Evolutionary conservation across 2,888 invertebrate genomes (phyloP).

Genomic region (Ennomos quercinarius): DNA sequence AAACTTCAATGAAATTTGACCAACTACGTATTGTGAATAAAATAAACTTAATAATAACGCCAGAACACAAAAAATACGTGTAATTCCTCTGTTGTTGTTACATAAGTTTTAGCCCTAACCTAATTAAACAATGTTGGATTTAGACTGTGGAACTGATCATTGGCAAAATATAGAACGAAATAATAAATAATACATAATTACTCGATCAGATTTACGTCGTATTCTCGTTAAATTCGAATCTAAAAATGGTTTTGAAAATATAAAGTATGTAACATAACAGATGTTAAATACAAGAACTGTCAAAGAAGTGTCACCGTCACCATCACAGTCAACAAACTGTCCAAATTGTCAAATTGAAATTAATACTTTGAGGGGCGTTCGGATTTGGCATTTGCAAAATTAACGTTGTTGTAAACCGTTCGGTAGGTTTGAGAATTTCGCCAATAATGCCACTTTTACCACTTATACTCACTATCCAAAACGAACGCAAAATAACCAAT

Average conservation of each 20-base stretch:
- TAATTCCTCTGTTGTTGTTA: slow-evolving; percentile 76
- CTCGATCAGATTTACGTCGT: slow-evolving; percentile 45
- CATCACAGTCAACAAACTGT: slow-evolving; percentile 6
- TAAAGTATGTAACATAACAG: slow-evolving; percentile 20
- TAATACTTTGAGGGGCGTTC: too few relatives aligned
- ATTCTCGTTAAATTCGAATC: slow-evolving; percentile 59
- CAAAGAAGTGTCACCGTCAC: slow-evolving; percentile 36
- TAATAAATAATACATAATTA: slow-evolving; percentile 30
- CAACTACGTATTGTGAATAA: slow-evolving; percentile 12
- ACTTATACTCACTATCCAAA: too few relatives aligned
- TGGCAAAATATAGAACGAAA: neutral
- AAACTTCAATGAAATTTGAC: slow-evolving; percentile 12
- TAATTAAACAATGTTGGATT: slow-evolving; percentile 49
- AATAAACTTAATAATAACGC: slow-evolving; percentile 17
- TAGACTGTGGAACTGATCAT: neutral
- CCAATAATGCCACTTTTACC: too few relatives aligned
- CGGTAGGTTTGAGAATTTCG: too few relatives aligned
- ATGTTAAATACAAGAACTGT: slow-evolving; percentile 60
- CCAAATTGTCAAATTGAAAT: too few relatives aligned
- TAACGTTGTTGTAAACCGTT: too few relatives aligned
- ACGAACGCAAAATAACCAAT: too few relatives aligned
- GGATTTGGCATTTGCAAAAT: too few relatives aligned
- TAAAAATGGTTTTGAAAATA: slow-evolving; percentile 54
- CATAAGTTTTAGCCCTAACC: slow-evolving; percentile 82
- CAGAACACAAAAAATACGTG: slow-evolving; percentile 44